Evolutionary conservation across 2,888 invertebrate species (phyloP).

Genomic region (Drosophila ezoana): DNA sequence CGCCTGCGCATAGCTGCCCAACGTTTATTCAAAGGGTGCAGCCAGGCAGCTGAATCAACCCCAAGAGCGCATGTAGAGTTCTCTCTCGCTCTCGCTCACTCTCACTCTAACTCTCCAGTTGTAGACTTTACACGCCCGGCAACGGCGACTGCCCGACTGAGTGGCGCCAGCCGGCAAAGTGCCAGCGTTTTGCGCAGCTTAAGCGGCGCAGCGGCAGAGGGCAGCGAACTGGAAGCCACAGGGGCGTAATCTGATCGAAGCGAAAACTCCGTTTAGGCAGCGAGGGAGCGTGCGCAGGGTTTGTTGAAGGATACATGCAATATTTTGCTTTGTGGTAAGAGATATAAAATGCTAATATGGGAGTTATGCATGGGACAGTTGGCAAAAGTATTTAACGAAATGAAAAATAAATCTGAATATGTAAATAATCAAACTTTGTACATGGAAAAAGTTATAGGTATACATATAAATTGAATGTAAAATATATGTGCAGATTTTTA

Average conservation of each 20-base stretch:
- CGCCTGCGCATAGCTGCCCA: constrained; percentile 53
- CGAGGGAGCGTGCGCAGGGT: constrained; percentile 35
- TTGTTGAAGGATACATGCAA: constrained; percentile 4
- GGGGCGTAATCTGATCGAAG: constrained; percentile 52
- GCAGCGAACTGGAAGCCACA: constrained; percentile 15
- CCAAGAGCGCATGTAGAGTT: constrained; percentile 42
- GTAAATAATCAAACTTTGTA: no score
- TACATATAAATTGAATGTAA: no score
- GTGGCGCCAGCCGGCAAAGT: constrained; percentile 61
- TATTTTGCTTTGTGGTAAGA: not conserved
- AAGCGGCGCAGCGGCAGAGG: constrained; percentile 23
- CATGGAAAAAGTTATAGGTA: no score
- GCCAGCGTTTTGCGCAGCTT: constrained; percentile 61
- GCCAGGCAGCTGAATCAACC: constrained; percentile 38
- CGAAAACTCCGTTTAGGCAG: constrained; percentile 16
- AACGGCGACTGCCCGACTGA: constrained; percentile 39
- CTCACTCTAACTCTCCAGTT: constrained; percentile 8
- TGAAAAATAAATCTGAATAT: not conserved
- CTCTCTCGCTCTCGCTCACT: constrained; percentile 11
- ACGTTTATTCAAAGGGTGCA: constrained; percentile 67
- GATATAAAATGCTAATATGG: constrained; percentile 1
- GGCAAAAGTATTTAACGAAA: not conserved
- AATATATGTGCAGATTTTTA: no score
- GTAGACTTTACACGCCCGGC: constrained; percentile 55
- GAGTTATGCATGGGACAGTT: not conserved